Evolutionary conservation across 2,888 invertebrate species (phyloP).

Genomic region (Spodoptera exigua): DNA sequence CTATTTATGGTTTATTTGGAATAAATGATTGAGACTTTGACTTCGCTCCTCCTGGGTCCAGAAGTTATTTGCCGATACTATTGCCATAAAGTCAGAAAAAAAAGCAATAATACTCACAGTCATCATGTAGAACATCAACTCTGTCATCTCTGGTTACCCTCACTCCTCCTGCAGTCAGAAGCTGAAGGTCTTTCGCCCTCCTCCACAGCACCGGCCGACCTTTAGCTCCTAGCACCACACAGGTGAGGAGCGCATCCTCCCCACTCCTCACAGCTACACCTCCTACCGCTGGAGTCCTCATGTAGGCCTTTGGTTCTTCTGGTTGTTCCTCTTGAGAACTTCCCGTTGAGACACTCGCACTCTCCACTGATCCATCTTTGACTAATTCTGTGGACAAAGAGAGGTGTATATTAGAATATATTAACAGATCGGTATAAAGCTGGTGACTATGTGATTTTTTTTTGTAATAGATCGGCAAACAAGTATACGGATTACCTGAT

Average conservation of each 20-base stretch:
- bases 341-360: constrained; percentile 72
- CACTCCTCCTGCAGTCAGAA: constrained; percentile 93
- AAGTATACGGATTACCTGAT: too few relatives aligned
- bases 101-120: constrained; percentile 87
- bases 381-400: constrained; percentile 68
- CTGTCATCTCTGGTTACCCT: constrained; percentile 93
- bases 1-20: too few relatives aligned
- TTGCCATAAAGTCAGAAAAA: neutral
- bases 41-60: too few relatives aligned
- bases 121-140: constrained; percentile 93
- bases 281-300: constrained; percentile 76
- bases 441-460: too few relatives aligned
- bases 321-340: constrained; percentile 76
- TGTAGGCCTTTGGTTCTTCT: constrained; percentile 77
- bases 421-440: too few relatives aligned
- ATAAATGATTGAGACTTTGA: too few relatives aligned
- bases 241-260: constrained; percentile 94
- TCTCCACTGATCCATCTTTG: constrained; percentile 70
- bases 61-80: too few relatives aligned
- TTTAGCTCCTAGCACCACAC: constrained; percentile 92
- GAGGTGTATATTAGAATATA: too few relatives aligned
- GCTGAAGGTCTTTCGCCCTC: constrained; percentile 91
- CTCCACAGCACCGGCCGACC: constrained; percentile 94
- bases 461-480: too few relatives aligned
- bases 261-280: constrained; percentile 86